phyloP scores from a whole-genome alignment of 2,888 invertebrate species.

The Tetheella fluctuosa region DNA sequence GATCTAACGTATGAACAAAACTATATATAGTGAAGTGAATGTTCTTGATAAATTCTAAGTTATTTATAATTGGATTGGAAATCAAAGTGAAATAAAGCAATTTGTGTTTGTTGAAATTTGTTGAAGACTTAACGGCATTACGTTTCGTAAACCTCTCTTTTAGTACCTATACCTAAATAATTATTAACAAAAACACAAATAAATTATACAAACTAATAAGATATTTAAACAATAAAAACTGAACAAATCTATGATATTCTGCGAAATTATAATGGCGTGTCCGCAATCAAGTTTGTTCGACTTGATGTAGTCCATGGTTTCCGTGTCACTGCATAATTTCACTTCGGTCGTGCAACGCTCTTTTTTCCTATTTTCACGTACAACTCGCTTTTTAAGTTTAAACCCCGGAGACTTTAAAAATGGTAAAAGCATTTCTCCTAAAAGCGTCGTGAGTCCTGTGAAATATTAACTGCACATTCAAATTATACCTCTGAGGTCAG shows the following conservation, averaged over 20 bases:
- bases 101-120: no score
- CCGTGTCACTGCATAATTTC: constrained; percentile 54
- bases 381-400: constrained; percentile 29
- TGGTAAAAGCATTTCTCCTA: constrained; percentile 9
- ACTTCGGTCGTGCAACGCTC: constrained; percentile 32
- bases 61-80: no score
- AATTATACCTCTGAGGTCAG: not conserved
- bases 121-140: no score
- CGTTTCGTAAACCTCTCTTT: no score
- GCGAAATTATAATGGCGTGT: constrained; percentile 34
- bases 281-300: constrained; percentile 35
- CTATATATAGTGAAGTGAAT: no score
- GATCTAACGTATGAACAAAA: no score
- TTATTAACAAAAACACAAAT: no score
- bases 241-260: constrained; percentile 12
- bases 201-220: no score
- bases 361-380: constrained; percentile 31
- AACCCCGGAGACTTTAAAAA: constrained; percentile 27
- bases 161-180: no score
- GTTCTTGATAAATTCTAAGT: no score
- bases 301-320: constrained; percentile 31
- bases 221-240: not conserved
- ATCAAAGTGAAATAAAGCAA: no score
- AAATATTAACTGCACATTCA: constrained; percentile 4
- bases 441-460: constrained; percentile 6